Base-by-base conservation (phyloP, 2,888 invertebrate species). In the Chloroclystis v-ata region DNA sequence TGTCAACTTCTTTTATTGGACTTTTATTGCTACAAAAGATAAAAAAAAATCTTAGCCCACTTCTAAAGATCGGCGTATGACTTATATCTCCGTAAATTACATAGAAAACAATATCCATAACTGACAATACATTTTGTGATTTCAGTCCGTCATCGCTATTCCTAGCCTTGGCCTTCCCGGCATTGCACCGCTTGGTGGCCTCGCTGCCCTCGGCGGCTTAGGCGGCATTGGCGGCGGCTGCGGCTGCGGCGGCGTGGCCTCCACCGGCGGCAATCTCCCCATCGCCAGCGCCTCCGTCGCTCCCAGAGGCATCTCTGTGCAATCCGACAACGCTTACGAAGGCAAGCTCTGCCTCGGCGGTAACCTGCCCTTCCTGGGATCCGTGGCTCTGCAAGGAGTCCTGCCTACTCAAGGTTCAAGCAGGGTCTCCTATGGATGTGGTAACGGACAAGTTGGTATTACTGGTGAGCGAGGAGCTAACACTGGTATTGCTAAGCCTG, bases 361-460 rank as follows among this genome's bases (percentile, higher is more conserved):
- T 33, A 65, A 75, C 28, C 48, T 80, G 13, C 79, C 76, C 1
- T 75, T 79, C 59, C 49, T 73, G 0, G 74, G 75, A 4, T 66
- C 77, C 3, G 75, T 72, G 0, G 69, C 53, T 2, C 48, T 79
- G 30, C 68, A 72, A 28, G 76, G 77, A 1, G 56, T 53, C 6
- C 49, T 78, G 28, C 72, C 73, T 1, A 69, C 75, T 8, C 62
- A 54, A 16, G 78, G 79, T 1, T 49, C 61, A 37, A 75, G 74
- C 14, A 58, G 61, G 1, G 63, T 76, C 5, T 54, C 66, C 0
- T 77, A 78, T 40, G 65, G 70, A 8, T 76, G 77, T 28, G 78
- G 78, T 4, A 57, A 61, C 29, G 69, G 69, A 0, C 48, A 60
- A 1, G 47, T 66, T 11, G 67, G 65, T 26, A 67, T 69, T 40